Conservation (phyloP, 92 coral and sea anemone species). For the Zoanthus solanderi region DNA sequence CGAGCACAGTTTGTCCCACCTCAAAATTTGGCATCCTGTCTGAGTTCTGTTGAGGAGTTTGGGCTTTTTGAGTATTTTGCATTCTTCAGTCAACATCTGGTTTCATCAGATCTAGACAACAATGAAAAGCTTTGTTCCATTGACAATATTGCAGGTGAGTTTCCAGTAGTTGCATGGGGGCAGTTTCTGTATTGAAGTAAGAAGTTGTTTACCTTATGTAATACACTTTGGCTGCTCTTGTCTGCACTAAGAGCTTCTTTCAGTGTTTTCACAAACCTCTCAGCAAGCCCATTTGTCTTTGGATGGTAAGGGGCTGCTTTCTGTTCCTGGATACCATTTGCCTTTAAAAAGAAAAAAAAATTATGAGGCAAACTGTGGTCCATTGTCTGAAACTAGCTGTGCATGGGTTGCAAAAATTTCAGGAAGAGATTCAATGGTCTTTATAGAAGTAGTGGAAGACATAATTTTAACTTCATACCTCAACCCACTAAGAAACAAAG, state of each 20-base stretch:
- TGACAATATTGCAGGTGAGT: no score
- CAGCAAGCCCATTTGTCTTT: conserved; percentile 35
- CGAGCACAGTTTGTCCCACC: no score
- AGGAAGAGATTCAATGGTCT: no score
- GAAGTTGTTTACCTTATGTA: conserved; percentile 12
- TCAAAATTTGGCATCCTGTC: not conserved
- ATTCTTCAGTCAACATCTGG: no score
- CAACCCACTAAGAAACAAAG: no score
- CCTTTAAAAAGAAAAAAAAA: not conserved
- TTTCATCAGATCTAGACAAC: no score
- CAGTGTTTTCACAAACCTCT: conserved; percentile 24
- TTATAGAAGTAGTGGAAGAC: no score
- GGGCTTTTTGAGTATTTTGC: no score
- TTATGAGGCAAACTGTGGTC: not conserved
- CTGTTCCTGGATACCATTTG: not conserved
- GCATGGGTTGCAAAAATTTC: no score
- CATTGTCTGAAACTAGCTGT: conserved; percentile 24
- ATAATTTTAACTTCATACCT: no score
- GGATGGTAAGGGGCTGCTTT: conserved; percentile 42
- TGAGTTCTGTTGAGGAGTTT: no score
- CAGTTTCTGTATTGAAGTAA: conserved; percentile 36
- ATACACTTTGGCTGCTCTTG: conserved; percentile 4
- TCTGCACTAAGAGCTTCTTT: conserved; percentile 18
- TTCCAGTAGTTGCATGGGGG: not conserved
- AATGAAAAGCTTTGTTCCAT: no score